Conservation (phyloP, 2,797 vertebrate genomes). For the Coccyzus lansbergi region DNA sequence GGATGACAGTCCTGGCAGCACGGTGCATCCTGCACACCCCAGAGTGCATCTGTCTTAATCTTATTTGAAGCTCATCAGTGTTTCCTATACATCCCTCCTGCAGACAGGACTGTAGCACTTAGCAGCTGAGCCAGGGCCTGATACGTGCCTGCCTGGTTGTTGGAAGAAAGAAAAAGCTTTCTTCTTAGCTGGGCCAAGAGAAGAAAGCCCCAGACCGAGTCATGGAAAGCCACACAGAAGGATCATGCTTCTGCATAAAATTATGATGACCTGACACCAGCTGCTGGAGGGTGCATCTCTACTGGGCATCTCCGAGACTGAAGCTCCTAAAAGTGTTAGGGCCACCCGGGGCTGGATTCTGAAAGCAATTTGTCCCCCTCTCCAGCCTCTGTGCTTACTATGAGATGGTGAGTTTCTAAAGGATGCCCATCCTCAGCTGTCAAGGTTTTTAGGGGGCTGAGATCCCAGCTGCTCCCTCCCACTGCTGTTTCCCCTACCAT, state of each 20-base stretch:
- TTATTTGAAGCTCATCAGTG: not conserved
- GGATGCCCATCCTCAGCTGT: not conserved
- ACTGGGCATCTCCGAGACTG: not conserved
- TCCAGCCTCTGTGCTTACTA: not conserved
- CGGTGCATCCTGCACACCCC: not conserved
- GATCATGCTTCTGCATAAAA: accelerated
- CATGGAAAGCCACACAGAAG: not conserved
- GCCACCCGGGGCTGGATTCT: not conserved
- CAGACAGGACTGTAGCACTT: not conserved
- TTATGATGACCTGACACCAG: not conserved
- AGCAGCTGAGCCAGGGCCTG: not conserved
- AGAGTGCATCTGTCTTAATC: not conserved
- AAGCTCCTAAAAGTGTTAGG: not conserved
- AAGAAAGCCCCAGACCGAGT: not conserved
- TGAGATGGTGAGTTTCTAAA: not conserved
- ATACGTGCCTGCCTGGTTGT: not conserved
- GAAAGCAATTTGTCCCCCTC: not conserved
- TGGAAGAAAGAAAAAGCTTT: not conserved
- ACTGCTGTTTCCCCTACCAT: too few relatives aligned
- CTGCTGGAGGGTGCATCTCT: not conserved
- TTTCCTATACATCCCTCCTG: not conserved
- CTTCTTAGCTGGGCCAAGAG: not conserved
- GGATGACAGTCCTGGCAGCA: not conserved
- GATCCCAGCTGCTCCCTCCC: not conserved
- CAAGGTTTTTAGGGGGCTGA: not conserved